Evolutionary conservation across 2,888 invertebrate genomes (phyloP).

Genomic region (Mechanitis messenoides): DNA sequence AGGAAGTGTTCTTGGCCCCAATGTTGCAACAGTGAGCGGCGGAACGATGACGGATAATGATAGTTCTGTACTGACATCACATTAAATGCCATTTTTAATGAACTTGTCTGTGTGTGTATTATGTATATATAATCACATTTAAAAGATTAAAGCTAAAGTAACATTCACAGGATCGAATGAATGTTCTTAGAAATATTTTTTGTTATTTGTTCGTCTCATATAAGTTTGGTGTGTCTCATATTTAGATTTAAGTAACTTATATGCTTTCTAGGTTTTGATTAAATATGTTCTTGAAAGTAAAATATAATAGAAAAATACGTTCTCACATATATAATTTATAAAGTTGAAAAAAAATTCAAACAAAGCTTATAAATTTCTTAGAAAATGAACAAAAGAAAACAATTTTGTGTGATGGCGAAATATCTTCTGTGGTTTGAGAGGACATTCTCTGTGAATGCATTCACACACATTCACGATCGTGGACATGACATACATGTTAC

Average conservation of each 20-base stretch:
- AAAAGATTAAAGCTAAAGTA: too few species aligned
- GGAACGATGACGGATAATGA: conserved; percentile 27
- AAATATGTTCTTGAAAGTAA: too few species aligned
- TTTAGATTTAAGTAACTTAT: too few species aligned
- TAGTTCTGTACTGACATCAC: conserved; percentile 4
- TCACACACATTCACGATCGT: conserved; percentile 14
- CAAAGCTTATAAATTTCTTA: conserved; percentile 1
- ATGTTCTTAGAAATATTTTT: too few species aligned
- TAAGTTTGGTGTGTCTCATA: too few species aligned
- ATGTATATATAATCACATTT: not conserved
- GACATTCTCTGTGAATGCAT: conserved; percentile 28
- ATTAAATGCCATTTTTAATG: conserved; percentile 1
- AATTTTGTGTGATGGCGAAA: conserved; percentile 26
- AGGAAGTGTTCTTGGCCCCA: conserved; percentile 67
- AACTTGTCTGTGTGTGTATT: not conserved
- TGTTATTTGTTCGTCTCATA: too few species aligned
- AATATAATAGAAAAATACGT: too few species aligned
- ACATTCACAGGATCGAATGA: too few species aligned
- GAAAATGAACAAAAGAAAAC: conserved; percentile 20
- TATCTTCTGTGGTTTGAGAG: conserved; percentile 21
- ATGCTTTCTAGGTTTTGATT: too few species aligned
- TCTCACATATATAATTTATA: not conserved
- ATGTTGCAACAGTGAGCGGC: conserved; percentile 51
- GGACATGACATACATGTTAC: not conserved
- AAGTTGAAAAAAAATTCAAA: not conserved